Base-by-base conservation (phyloP, 2,113 vertebrate species). In the Jacana jacana region DNA sequence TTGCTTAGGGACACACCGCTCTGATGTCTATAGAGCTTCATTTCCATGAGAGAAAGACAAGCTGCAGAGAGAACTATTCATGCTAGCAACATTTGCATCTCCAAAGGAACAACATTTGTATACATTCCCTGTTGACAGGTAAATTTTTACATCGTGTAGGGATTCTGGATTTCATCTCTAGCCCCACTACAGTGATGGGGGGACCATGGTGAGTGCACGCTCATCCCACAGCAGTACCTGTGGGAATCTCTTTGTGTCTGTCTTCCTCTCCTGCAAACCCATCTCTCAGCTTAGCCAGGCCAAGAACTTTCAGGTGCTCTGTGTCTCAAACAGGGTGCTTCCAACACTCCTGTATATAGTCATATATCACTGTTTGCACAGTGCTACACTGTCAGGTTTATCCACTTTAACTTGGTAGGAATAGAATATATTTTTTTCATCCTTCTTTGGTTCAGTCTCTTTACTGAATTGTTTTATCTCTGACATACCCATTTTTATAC, bases 201-300 rank as follows among this genome's bases (percentile, higher is more conserved):
- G 4, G 66, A 83, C 31, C 2, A 1, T 18, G 31, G 49, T 25
- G 39, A 52, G 7, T 18, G 22, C 24, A 19, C 17, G 15, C 9
- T 23, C 1, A 0, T 28, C 30, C n/a, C 2, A 0, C 39, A 40
- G 40, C 3, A 9, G 30, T 49, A 33, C 18, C 27, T 49, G 30
- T 51, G 46, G 33, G n/a, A 72, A 60, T 86, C 11, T 40, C 20
- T 39, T 15, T 39, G 40, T 33, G 4, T 49, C 33, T 13, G 0
- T 61, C 40, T 57, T 86, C 23, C 15, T 75, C 27, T 85, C 6
- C 22, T 4, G 2, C 18, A 64, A 84, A 11, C 27, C 11, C 9
- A 30, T 18, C 33, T 70, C 22, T 30, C 24, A 55, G 23, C 69
- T 68, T 15, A 81, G 7, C 13, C 48, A 46, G 40, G 17, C 33